These are phyloP conservation scores for Epinephelus fuscoguttatus DNA, from an alignment of 2,113 vertebrate species.

Conservation along the genomic window DNA sequence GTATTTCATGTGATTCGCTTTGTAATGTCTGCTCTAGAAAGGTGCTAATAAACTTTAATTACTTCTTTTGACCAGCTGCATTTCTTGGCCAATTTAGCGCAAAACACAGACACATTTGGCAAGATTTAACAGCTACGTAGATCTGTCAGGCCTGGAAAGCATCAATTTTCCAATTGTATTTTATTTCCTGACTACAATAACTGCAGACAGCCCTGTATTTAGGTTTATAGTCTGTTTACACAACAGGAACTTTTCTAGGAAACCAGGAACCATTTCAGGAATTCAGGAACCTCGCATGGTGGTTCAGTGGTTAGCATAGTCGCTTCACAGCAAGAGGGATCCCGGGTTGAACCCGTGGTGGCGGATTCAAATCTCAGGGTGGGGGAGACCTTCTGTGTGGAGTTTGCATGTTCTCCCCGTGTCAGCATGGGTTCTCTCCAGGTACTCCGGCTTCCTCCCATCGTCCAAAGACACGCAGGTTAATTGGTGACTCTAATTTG, in stretches of 20 bases:
- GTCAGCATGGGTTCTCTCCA: no score
- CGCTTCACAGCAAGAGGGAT: no score
- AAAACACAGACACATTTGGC: conserved; percentile 5
- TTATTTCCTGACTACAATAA: conserved; percentile 1
- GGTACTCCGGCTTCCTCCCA: no score
- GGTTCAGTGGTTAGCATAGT: no score
- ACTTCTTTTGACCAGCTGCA: conserved; percentile 22
- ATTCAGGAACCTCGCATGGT: neutral
- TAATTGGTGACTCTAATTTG: no score
- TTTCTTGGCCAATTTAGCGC: neutral
- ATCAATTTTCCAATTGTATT: neutral
- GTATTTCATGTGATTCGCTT: neutral
- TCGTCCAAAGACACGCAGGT: no score
- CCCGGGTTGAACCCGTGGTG: no score
- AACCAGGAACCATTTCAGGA: neutral
- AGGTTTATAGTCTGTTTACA: conserved; percentile 9
- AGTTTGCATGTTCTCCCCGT: no score
- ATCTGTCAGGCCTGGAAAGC: conserved; percentile 19
- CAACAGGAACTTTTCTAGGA: neutral
- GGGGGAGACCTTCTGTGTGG: no score
- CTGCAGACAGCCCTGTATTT: neutral
- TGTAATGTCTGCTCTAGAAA: neutral
- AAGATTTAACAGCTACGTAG: neutral
- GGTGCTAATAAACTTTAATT: neutral
- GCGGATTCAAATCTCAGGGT: no score